These are phyloP conservation scores for Nycticebus coucang DNA, from an alignment of 2,113 vertebrate genomes.

Conservation along the genomic window DNA sequence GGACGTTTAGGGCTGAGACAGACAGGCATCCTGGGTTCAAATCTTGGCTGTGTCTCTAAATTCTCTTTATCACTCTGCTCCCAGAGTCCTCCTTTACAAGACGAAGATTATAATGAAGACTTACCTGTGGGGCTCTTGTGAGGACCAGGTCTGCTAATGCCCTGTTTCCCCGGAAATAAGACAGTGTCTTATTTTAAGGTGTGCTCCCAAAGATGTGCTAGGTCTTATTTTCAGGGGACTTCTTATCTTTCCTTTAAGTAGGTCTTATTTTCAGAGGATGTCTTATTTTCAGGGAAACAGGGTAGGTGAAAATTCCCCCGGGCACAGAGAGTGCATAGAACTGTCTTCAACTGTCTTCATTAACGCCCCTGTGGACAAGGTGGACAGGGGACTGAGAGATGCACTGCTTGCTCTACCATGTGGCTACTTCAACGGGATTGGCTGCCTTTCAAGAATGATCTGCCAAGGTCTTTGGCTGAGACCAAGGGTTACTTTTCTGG, in stretches of 20 bases:
- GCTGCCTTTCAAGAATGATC: no score
- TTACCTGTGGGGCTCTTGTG: no score
- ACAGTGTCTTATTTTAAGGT: no score
- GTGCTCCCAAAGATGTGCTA: no score
- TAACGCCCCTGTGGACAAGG: rapidly evolving
- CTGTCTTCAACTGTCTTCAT: neutral
- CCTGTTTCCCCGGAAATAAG: no score
- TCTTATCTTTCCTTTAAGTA: no score
- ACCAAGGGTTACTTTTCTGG: neutral
- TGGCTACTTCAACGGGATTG: no score
- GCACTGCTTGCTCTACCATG: rapidly evolving
- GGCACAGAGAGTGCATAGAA: rapidly evolving
- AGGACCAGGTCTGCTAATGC: neutral
- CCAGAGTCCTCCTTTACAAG: neutral
- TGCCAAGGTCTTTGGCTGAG: neutral
- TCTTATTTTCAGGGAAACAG: no score
- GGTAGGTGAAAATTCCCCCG: neutral
- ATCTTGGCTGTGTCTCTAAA: neutral
- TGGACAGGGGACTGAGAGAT: rapidly evolving
- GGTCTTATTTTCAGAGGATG: no score
- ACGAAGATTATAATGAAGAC: neutral
- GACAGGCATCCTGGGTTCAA: neutral
- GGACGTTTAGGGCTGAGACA: rapidly evolving
- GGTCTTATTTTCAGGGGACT: no score
- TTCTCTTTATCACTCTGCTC: neutral